Percentiles rank a stretch among this genome's conserved stretches.
Conservation (phyloP, 2,888 invertebrate species). For the Elysia crispata region DNA sequence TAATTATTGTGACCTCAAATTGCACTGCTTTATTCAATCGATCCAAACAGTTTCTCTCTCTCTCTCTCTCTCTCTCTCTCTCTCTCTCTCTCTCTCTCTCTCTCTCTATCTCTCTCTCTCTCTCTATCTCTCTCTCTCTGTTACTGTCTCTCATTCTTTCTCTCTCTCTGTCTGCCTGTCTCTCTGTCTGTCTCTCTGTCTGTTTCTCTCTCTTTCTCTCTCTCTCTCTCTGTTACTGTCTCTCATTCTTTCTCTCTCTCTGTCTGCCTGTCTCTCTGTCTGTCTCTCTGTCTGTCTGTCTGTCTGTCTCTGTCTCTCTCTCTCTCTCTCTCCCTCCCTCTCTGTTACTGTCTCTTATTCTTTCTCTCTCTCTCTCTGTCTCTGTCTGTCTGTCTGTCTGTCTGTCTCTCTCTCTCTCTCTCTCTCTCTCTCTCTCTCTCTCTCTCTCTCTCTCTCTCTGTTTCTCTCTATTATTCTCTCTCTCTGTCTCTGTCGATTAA, state of each 20-base stretch:
- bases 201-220: slow-evolving; percentile 1
- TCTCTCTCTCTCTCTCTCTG: slow-evolving; percentile 25
- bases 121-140: too few relatives aligned
- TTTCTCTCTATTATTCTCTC: too few relatives aligned
- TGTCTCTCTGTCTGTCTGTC: slow-evolving; percentile 6
- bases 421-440: slow-evolving; percentile 14
- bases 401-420: too few relatives aligned
- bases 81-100: too few relatives aligned
- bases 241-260: neutral
- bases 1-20: too few relatives aligned
- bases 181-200: slow-evolving; percentile 9
- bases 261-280: too few relatives aligned
- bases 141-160: too few relatives aligned
- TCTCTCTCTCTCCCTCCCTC: slow-evolving; percentile 12
- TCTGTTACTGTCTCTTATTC: slow-evolving; percentile 1
- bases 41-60: neutral
- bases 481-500: neutral
- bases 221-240: slow-evolving; percentile 12
- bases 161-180: neutral
- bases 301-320: neutral
- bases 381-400: too few relatives aligned
- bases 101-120: too few relatives aligned
- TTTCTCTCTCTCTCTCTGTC: slow-evolving; percentile 1
- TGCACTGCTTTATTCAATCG: too few relatives aligned
- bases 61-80: neutral